phyloP scores from a whole-genome alignment of 2,113 vertebrate genomes.

The Hystrix brachyura region DNA sequence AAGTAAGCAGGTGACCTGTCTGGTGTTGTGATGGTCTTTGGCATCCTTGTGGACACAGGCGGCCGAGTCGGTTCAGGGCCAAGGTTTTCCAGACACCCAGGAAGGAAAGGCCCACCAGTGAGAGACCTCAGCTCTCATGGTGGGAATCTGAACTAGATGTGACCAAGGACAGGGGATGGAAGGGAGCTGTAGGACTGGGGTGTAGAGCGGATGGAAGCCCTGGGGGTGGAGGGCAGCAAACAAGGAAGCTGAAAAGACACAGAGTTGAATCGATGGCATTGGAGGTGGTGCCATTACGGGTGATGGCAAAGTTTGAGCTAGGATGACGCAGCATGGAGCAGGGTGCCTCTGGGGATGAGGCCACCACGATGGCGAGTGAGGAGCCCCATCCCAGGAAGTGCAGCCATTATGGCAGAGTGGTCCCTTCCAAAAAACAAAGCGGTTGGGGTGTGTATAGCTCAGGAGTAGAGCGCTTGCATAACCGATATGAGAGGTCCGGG shows the following conservation, averaged over 20 bases:
- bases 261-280: too few relatives aligned
- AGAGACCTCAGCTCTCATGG: background rate
- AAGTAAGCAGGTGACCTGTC: too few relatives aligned
- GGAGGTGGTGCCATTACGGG: accelerated
- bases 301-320: background rate
- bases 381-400: background rate
- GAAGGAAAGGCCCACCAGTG: background rate
- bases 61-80: background rate
- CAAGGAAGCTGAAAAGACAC: background rate
- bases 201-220: background rate
- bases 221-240: background rate
- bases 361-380: too few relatives aligned
- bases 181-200: background rate
- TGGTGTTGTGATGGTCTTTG: background rate
- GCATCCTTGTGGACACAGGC: background rate
- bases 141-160: background rate
- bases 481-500: too few relatives aligned
- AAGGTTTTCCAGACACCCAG: background rate
- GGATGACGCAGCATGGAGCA: too few relatives aligned
- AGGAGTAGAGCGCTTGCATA: background rate
- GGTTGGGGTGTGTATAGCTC: background rate
- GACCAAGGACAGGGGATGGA: background rate
- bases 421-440: background rate
- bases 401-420: background rate
- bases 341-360: background rate